Conservation (phyloP, 1,140 invertebrate species). For the Campodea augens region DNA sequence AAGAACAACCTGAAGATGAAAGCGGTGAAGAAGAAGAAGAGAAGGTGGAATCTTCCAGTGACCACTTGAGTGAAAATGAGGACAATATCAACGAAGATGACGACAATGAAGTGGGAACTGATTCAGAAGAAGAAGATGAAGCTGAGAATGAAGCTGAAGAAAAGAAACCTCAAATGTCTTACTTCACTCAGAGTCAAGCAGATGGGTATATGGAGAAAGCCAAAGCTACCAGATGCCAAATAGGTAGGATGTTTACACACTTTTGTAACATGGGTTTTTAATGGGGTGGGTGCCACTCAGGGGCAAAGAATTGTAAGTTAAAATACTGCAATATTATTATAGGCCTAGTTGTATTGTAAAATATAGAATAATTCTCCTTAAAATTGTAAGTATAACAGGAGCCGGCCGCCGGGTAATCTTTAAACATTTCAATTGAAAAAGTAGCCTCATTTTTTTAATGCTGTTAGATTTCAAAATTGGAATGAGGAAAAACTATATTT, state of each 20-base stretch:
- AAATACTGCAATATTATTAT: not conserved
- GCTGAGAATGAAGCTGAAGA: too few relatives aligned
- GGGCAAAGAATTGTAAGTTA: not conserved
- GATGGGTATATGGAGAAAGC: slow-evolving; percentile 62
- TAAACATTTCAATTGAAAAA: not conserved
- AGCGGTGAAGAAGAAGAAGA: slow-evolving; percentile 3
- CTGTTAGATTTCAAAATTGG: too few relatives aligned
- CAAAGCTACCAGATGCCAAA: slow-evolving; percentile 49
- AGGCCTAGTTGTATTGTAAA: not conserved
- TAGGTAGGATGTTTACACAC: slow-evolving; percentile 21
- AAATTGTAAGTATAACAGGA: too few relatives aligned
- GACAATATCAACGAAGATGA: too few relatives aligned
- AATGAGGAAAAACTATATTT: too few relatives aligned
- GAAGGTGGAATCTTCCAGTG: not conserved
- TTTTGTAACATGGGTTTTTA: not conserved
- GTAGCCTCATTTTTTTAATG: not conserved
- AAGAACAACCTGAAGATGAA: slow-evolving; percentile 14
- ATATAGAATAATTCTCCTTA: not conserved
- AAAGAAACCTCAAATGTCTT: too few relatives aligned
- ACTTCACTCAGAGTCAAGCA: too few relatives aligned
- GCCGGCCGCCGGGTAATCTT: not conserved
- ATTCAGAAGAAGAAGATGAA: too few relatives aligned
- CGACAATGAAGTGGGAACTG: too few relatives aligned
- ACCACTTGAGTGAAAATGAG: too few relatives aligned
- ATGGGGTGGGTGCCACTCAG: too few relatives aligned